phyloP scores from a whole-genome alignment of 1,140 invertebrate genomes.

The Drosophila willistoni region DNA sequence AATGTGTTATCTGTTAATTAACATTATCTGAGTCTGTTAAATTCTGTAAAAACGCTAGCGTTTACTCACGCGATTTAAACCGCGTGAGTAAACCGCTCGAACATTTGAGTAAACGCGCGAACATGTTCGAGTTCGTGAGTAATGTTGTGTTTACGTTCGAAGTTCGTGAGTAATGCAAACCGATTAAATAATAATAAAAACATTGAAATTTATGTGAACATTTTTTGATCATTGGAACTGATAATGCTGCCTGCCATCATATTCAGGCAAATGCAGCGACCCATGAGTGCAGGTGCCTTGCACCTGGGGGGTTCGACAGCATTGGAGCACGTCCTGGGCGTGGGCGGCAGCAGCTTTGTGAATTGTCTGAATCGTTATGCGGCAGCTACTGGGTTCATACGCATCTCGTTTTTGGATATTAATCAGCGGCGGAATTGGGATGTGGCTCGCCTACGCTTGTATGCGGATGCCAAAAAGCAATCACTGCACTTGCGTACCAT shows the following conservation, averaged over 20 bases:
- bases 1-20: no score
- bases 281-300: conserved; percentile 48
- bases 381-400: conserved; percentile 79
- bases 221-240: conserved; percentile 5
- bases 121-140: no score
- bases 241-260: conserved; percentile 72
- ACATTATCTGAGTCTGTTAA: no score
- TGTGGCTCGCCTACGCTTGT: conserved; percentile 66
- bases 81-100: no score
- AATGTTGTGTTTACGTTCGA: no score
- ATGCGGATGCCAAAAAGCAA: conserved; percentile 76
- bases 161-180: no score
- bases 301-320: conserved; percentile 57
- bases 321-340: conserved; percentile 64
- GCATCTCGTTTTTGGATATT: conserved; percentile 76
- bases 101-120: no score
- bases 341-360: conserved; percentile 60
- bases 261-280: conserved; percentile 71
- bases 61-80: no score
- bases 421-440: conserved; percentile 75
- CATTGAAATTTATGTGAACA: conserved; percentile 43
- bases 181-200: conserved; percentile 10
- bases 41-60: no score
- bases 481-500: conserved; percentile 69
- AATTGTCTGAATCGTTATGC: conserved; percentile 77